These are phyloP conservation scores for Amphipyra tragopoginis DNA, from an alignment of 2,888 invertebrate genomes.

Conservation along the genomic window DNA sequence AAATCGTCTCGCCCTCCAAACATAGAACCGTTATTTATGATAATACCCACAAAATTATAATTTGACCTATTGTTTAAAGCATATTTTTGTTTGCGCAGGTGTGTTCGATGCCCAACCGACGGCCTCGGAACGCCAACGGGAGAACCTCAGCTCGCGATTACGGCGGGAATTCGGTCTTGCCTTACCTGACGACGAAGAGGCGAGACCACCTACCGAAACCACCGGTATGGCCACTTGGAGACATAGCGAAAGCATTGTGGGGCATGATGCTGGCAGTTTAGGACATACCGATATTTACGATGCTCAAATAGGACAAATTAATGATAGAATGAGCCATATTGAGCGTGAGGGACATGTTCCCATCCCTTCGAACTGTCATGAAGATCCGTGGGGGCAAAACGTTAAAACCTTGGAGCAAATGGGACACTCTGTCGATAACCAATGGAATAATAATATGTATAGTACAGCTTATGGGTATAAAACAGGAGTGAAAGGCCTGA, in stretches of 20 bases:
- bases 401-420: conserved; percentile 31
- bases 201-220: conserved; percentile 85
- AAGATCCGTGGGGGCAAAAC: conserved; percentile 40
- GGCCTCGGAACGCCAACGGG: conserved; percentile 95
- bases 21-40: conserved; percentile 1
- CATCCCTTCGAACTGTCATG: conserved; percentile 23
- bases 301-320: conserved; percentile 4
- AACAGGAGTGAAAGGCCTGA: conserved; percentile 43
- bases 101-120: conserved; percentile 96
- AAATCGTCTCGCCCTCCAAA: conserved; percentile 1
- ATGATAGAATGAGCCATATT: conserved; percentile 6
- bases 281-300: conserved; percentile 9
- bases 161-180: conserved; percentile 95
- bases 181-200: conserved; percentile 92
- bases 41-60: conserved; percentile 4
- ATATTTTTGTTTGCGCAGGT: conserved; percentile 76
- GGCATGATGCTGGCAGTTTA: conserved; percentile 15
- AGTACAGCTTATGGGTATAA: conserved; percentile 38
- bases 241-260: conserved; percentile 35
- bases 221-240: conserved; percentile 61
- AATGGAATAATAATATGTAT: conserved; percentile 47
- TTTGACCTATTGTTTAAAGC: conserved; percentile 26
- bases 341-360: conserved; percentile 5
- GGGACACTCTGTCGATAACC: conserved; percentile 40
- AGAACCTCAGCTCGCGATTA: conserved; percentile 95